Evolutionary conservation across 2,113 vertebrate species (phyloP).

Genomic region (Vidua chalybeata): DNA sequence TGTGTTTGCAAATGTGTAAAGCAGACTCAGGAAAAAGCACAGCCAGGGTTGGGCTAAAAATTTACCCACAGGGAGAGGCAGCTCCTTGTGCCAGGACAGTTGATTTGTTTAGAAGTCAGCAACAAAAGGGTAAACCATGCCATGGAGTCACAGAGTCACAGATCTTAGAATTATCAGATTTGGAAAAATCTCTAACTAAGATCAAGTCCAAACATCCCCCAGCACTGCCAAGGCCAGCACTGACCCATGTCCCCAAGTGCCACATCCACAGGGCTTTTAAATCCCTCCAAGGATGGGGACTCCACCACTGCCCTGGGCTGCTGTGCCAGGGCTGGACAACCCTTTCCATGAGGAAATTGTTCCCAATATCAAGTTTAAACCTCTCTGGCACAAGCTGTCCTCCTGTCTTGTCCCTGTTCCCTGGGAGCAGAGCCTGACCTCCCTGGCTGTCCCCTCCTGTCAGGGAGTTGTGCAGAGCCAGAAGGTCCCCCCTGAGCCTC

Average conservation of each 20-base stretch:
- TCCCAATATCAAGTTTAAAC: not conserved
- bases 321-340: not conserved
- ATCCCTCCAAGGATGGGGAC: accelerated
- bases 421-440: accelerated
- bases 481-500: not conserved
- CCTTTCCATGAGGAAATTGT: not conserved
- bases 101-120: not conserved
- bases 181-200: not conserved
- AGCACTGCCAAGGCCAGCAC: not conserved
- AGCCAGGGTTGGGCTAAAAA: not conserved
- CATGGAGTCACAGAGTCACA: not conserved
- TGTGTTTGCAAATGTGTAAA: not conserved
- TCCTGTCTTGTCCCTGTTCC: accelerated
- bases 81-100: not conserved
- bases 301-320: not conserved
- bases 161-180: not conserved
- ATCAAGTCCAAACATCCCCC: accelerated
- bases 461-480: not conserved
- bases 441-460: not conserved
- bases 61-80: not conserved
- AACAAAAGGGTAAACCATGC: not conserved
- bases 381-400: accelerated
- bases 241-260: not conserved
- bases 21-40: accelerated
- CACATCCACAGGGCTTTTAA: not conserved